Conservation (phyloP, 2,888 invertebrate genomes). For the Drosophila lacicola region DNA sequence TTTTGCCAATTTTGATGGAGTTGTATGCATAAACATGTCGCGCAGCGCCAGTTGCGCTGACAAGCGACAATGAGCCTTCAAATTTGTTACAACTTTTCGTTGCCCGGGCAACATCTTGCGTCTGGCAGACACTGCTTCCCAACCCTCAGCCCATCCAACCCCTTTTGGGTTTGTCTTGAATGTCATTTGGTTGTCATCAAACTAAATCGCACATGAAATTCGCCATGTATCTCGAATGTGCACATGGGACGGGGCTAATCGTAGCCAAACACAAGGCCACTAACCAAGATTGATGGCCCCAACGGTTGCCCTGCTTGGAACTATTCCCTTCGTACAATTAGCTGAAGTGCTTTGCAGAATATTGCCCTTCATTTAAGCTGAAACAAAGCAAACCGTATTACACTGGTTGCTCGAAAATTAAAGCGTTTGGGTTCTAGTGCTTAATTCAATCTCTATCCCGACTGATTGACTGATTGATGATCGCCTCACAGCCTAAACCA, state of each 20-base stretch:
- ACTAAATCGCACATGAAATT: slow-evolving; percentile 61
- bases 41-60: slow-evolving; percentile 74
- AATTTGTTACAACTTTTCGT: slow-evolving; percentile 68
- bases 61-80: slow-evolving; percentile 75
- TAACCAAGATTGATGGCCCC: slow-evolving; percentile 57
- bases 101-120: slow-evolving; percentile 60
- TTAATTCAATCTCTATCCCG: too few species aligned
- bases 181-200: slow-evolving; percentile 56
- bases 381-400: not conserved
- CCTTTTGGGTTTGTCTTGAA: slow-evolving; percentile 37
- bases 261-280: slow-evolving; percentile 30
- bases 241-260: slow-evolving; percentile 21
- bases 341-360: slow-evolving; percentile 30
- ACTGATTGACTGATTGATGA: too few species aligned
- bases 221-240: slow-evolving; percentile 41
- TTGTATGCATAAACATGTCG: slow-evolving; percentile 79
- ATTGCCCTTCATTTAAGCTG: slow-evolving; percentile 15
- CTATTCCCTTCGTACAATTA: slow-evolving; percentile 44
- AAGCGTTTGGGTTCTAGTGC: too few species aligned
- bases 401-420: not conserved
- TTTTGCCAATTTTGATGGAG: slow-evolving; percentile 73
- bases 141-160: slow-evolving; percentile 3
- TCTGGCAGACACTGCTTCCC: slow-evolving; percentile 1
- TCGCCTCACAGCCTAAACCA: too few species aligned
- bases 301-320: slow-evolving; percentile 8